phyloP scores from a whole-genome alignment of 1,140 invertebrate species.

The Marisa cornuarietis region DNA sequence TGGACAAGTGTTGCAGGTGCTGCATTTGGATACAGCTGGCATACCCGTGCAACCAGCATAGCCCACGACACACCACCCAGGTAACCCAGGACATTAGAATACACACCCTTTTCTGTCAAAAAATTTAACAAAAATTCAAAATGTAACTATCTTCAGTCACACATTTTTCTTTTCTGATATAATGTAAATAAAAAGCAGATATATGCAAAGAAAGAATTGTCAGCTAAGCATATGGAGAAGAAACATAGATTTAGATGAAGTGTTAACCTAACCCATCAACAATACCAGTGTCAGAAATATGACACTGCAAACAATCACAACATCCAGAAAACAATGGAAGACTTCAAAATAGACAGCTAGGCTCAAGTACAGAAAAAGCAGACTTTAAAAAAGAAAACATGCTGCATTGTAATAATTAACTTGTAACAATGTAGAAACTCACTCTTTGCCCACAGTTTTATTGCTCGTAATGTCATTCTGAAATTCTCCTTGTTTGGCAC shows the following conservation, averaged over 20 bases:
- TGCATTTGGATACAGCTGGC: slow-evolving; percentile 98
- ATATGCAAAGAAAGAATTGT: no score
- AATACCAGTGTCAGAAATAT: no score
- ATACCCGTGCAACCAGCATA: slow-evolving; percentile 97
- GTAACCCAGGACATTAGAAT: slow-evolving; percentile 97
- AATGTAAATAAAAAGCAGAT: no score
- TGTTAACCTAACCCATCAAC: no score
- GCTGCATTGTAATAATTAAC: no score
- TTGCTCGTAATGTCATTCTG: slow-evolving; percentile 88
- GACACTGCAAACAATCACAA: no score
- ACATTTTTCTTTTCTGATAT: neutral
- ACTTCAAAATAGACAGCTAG: no score
- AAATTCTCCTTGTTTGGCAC: slow-evolving; percentile 97
- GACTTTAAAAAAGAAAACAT: no score
- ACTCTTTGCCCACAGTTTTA: slow-evolving; percentile 99
- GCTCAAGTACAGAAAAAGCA: no score
- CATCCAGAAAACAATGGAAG: no score
- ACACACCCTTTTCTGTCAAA: slow-evolving; percentile 83
- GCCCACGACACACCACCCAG: slow-evolving; percentile 99
- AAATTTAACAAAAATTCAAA: neutral
- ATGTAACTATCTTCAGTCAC: neutral
- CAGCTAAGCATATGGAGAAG: no score
- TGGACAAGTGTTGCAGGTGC: slow-evolving; percentile 92
- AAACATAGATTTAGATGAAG: no score
- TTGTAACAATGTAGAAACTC: slow-evolving; percentile 65